Evolutionary conservation across 2,797 vertebrate genomes (phyloP), one percentile per base, ranked within the genome.

Genomic region (Tinamus major): DNA sequence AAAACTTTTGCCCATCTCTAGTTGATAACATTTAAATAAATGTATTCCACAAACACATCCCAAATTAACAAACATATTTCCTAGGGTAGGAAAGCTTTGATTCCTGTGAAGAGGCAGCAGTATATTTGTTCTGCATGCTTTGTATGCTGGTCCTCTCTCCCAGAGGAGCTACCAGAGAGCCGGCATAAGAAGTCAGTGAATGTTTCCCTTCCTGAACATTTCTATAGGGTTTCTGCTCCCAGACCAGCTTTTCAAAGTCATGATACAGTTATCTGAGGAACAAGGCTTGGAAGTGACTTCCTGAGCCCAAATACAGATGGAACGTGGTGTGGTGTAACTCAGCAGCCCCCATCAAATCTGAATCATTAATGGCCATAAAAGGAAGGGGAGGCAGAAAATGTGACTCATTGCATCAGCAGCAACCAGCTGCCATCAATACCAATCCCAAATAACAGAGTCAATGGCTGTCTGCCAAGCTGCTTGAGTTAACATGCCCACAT

Each of bases 381-480:
- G 93, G 93, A 90, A 93, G 56, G 85, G 51, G 83, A 94, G 68
- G 88, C 83, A 93, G 82, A 92, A 92, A 90, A 86, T 79, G 70
- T 96, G 96, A 96, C 86, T 96, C 96, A 96, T 94, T 79, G 71
- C 75, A 85, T 85, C 93, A 96, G 93, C 83, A 90, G 75, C 90
- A 90, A 92, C 90, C 95, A 96, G 88, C 93, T 94, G 90, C 93
- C 95, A 92, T 87, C 89, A 79, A 76, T 95, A 90, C 63, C 84
- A 75, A 37, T 67, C 92, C 93, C 94, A 94, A 92, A 89, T 58
- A 95, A 86, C 46, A 33, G n/a, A 89, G 71, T 87, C 90, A 83
- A 67, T n/a, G 91, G 87, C 87, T 78, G 65, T 1, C 87, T 95
- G 95, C 94, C 94, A 96, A 77, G 64, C 83, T 79, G 87, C 95